These are phyloP conservation scores for Cydia strobilella DNA, from an alignment of 1,140 invertebrate genomes.

Conservation along the genomic window DNA sequence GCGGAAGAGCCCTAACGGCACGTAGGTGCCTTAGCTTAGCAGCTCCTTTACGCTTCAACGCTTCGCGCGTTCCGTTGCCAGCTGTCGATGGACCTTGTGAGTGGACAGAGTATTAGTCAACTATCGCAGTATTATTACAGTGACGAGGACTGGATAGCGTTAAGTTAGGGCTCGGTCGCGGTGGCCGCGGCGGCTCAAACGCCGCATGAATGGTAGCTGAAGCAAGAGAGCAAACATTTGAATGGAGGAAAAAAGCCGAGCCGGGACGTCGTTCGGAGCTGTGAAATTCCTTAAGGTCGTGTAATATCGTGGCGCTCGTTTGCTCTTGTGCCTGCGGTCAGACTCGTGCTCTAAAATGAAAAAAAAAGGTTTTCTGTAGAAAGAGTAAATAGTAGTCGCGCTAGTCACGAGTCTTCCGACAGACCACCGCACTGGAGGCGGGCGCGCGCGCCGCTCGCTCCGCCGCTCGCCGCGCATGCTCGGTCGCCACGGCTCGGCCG, in stretches of 20 bases:
- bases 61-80: constrained; percentile 75
- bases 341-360: constrained; percentile 76
- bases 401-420: constrained; percentile 74
- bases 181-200: constrained; percentile 68
- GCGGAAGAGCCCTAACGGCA: constrained; percentile 72
- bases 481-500: constrained; percentile 46
- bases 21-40: constrained; percentile 63
- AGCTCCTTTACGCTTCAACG: constrained; percentile 75
- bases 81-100: constrained; percentile 74
- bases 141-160: constrained; percentile 77
- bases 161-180: constrained; percentile 69
- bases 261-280: constrained; percentile 65
- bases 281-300: constrained; percentile 78
- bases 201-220: constrained; percentile 75
- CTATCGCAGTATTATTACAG: constrained; percentile 79
- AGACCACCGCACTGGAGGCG: constrained; percentile 65
- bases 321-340: constrained; percentile 70
- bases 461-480: constrained; percentile 53
- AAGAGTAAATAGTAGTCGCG: constrained; percentile 76
- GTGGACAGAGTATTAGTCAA: constrained; percentile 80
- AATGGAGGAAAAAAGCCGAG: constrained; percentile 67
- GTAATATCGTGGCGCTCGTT: constrained; percentile 75
- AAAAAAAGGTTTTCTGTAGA: constrained; percentile 74
- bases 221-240: constrained; percentile 76
- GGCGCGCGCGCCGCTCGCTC: constrained; percentile 54